These are phyloP conservation scores for Nemurella pictetii DNA, from an alignment of 2,888 invertebrate species.

Conservation along the genomic window DNA sequence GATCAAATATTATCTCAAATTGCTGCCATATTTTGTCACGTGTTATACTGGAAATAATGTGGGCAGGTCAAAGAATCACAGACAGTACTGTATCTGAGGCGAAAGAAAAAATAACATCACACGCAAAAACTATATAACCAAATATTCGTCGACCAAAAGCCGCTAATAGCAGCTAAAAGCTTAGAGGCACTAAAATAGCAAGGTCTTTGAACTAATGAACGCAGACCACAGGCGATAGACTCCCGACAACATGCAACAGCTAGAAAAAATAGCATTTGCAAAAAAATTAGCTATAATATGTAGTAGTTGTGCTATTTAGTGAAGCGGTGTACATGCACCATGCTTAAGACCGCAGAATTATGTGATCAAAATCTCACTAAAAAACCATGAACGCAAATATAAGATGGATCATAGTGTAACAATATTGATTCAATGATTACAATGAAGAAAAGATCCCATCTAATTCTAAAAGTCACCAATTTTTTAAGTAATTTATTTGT, in stretches of 20 bases:
- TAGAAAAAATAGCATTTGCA: not conserved
- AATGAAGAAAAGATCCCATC: not conserved
- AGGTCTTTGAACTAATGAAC: not conserved
- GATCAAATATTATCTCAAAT: too few species aligned
- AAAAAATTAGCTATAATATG: not conserved
- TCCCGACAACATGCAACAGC: not conserved
- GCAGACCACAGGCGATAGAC: not conserved
- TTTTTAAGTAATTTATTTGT: not conserved
- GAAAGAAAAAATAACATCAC: too few species aligned
- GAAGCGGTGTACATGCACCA: too few species aligned
- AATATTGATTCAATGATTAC: not conserved
- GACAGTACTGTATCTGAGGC: too few species aligned
- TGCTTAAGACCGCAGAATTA: not conserved
- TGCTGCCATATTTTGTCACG: too few species aligned
- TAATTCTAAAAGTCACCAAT: not conserved
- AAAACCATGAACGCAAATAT: not conserved
- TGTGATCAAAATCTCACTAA: not conserved
- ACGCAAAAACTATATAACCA: too few species aligned
- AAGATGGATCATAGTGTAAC: not conserved
- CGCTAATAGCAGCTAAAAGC: not conserved
- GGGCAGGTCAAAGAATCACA: too few species aligned
- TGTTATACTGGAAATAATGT: too few species aligned
- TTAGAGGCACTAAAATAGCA: not conserved
- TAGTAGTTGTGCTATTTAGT: too few species aligned
- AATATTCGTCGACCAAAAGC: too few species aligned